Base-by-base conservation (phyloP, 1,140 invertebrate species). In the Cotesia vestalis region DNA sequence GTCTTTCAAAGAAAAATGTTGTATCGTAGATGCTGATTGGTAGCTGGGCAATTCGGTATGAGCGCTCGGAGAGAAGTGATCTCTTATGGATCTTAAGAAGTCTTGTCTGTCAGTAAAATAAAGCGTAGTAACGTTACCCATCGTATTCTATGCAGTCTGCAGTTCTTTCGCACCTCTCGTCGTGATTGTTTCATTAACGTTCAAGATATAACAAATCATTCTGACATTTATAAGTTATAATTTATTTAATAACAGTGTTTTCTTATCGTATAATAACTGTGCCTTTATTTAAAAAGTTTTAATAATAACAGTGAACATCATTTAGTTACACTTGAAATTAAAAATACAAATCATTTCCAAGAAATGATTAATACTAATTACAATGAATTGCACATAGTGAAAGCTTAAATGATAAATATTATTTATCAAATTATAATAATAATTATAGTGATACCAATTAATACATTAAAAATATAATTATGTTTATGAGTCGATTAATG, bases 101-200 rank as follows among this genome's bases (percentile, higher is more conserved):
- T 12, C 27, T 35, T 60, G 59, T 60, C 59, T 60, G 59, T 60
- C 59, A 60, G 59, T 60, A 35, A 60, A 9, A 35, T 34, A 9
- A 35, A 35, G 17, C 9, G 59, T 63, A 34, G 63, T 12, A 36
- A 36, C 12, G 20, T 14, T 14, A 9, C 9, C 34, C n/a, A 12
- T 34, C 9, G 20, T 20, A 34, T 35, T 20, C 20, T 70, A 74
- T 55, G 20, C 20, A 74, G 60, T 59, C 76, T 62, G 34, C 72
- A 76, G 35, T 72, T 72, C 62, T 67, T 59, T 72, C 53, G 52
- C 55, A 72, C 27, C 71, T 62, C 71, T 72, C 53, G 14, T 59
- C n/a, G 36, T 12, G 17, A 61, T 53, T 17, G 46, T 17, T 34
- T 72, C 60, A 14, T 34, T 9, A 64, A 38, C 9, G 46, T 68